phyloP scores from a whole-genome alignment of 2,113 vertebrate genomes.

The Myotis lucifugus region DNA sequence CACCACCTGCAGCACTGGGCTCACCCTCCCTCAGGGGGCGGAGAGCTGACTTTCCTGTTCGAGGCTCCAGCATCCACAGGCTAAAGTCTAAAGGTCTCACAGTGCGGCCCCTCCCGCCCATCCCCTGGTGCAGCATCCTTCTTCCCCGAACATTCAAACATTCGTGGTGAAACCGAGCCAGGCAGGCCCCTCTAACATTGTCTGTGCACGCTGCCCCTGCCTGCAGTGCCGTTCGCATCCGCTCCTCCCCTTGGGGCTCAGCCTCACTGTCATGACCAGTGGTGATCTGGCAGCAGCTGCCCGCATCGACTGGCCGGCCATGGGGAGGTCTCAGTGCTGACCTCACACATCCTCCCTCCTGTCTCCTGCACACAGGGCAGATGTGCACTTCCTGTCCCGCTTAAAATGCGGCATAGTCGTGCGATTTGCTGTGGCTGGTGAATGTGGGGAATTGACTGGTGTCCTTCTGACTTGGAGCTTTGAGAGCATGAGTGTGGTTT shows the following conservation, averaged over 20 bases:
- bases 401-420: too few relatives aligned
- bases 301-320: neutral
- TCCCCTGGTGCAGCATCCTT: accelerated
- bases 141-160: neutral
- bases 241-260: neutral
- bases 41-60: neutral
- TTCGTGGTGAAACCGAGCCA: neutral
- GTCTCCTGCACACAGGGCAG: accelerated
- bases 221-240: too few relatives aligned
- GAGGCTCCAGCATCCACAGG: neutral
- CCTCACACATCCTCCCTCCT: neutral
- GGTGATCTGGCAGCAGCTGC: neutral
- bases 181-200: neutral
- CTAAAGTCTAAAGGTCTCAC: neutral
- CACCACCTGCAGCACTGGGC: neutral
- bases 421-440: neutral
- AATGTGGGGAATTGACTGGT: neutral
- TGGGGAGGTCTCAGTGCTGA: neutral
- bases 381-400: neutral
- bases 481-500: neutral
- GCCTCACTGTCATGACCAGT: neutral
- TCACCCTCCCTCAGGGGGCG: neutral
- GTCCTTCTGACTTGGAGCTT: neutral
- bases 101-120: neutral
- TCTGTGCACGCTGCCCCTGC: neutral